Conservation (phyloP, 2,797 vertebrate species). For the Diplodus sargus region DNA sequence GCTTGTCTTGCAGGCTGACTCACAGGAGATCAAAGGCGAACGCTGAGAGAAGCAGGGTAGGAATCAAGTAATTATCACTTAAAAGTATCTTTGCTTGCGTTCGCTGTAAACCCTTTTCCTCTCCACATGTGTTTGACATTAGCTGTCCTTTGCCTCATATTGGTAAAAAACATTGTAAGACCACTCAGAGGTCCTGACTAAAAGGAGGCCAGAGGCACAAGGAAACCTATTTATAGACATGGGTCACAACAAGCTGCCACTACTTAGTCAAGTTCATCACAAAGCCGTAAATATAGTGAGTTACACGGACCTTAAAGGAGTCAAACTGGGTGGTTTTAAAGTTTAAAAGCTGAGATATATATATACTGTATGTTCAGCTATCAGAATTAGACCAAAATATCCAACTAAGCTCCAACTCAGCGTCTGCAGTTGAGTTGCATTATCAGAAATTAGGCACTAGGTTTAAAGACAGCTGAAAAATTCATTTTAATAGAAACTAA, state of each 20-base stretch:
- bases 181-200: constrained; percentile 53
- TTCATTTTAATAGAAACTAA: no score
- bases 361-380: no score
- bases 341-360: constrained; percentile 5
- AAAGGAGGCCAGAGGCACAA: constrained; percentile 56
- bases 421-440: neutral
- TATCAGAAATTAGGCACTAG: no score
- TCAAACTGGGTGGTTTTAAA: constrained; percentile 4
- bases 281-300: constrained; percentile 33
- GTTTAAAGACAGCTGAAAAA: no score
- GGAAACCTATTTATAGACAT: constrained; percentile 77
- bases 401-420: neutral
- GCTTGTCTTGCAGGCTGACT: constrained; percentile 49
- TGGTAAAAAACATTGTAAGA: constrained; percentile 67
- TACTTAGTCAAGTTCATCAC: constrained; percentile 71
- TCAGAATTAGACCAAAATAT: no score
- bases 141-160: constrained; percentile 68
- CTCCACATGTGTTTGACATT: constrained; percentile 80
- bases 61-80: constrained; percentile 75
- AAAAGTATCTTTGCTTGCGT: constrained; percentile 62
- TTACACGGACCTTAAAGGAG: constrained; percentile 13
- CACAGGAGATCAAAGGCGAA: constrained; percentile 61
- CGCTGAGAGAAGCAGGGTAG: constrained; percentile 49
- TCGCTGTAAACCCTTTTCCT: constrained; percentile 62
- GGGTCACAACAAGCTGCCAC: constrained; percentile 64